Percentiles rank a stretch among this genome's conserved stretches.
Evolutionary conservation across 2,888 invertebrate species (phyloP).

Genomic region (Lutraria lutraria): DNA sequence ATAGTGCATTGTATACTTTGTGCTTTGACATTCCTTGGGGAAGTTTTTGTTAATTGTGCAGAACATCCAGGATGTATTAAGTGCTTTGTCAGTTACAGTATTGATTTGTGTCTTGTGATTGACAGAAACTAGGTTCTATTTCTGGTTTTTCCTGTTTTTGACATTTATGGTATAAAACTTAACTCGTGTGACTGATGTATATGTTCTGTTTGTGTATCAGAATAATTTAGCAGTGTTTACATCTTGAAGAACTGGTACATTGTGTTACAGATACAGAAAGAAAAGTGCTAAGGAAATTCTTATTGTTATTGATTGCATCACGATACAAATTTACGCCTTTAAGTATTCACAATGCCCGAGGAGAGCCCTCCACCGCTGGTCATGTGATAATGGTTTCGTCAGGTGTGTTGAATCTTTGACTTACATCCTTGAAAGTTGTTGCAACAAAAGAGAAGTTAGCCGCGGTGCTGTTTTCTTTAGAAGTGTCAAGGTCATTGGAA

Average conservation of each 20-base stretch:
- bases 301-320: neutral
- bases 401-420: neutral
- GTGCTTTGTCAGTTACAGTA: neutral
- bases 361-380: neutral
- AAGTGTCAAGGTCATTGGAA: conserved; percentile 10
- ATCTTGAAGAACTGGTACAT: neutral
- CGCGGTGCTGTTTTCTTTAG: neutral
- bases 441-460: neutral
- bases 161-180: neutral
- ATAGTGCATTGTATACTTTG: neutral
- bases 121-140: neutral
- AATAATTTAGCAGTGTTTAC: neutral
- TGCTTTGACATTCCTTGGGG: neutral
- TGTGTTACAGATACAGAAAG: neutral
- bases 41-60: neutral
- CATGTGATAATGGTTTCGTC: conserved; percentile 1
- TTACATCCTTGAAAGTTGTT: neutral
- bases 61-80: neutral
- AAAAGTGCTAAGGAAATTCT: neutral
- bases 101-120: neutral
- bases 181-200: neutral
- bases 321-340: neutral
- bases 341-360: neutral
- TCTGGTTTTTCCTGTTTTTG: conserved; percentile 26
- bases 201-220: neutral